Evolutionary conservation across 2,888 invertebrate genomes (phyloP), one percentile per base, ranked within the genome.

Genomic region (Lycia hirtaria): DNA sequence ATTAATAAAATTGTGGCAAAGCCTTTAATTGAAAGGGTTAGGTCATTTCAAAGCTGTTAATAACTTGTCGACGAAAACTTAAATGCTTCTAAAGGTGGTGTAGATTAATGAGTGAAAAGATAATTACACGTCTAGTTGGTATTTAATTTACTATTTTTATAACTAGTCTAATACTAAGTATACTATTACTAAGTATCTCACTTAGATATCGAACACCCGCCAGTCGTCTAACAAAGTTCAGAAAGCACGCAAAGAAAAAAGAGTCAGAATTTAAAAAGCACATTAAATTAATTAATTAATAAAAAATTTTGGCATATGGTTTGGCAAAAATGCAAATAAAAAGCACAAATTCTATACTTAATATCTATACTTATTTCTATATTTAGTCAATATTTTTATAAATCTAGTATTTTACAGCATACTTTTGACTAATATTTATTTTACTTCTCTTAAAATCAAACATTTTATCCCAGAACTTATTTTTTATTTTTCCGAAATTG

Each of bases 291-390:
- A 85, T 81, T 66, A 70, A 26, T 63, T 65, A 38, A 80, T 80
- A 64, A 83, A 80, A 64, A 41, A 84, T 26, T 86, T 85, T 44
- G 87, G 82, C 0, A 19, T 87, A 33, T 88, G 86, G 86, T 69
- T 80, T 1, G 83, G 81, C 15, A 69, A 57, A 47, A 69, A 41
- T 0, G 45, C 70, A 0, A 67, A 60, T 9, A 77, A 68, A 71
- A 75, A 68, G 53, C 86, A 87, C 30, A 84, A 75, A 75, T 81
- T 69, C 47, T 88, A 76, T 63, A 80, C 83, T 0, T 59, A 62
- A 28, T n/a, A n/a, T n/a, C n/a, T n/a, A n/a, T n/a, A n/a, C n/a
- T n/a, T n/a, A n/a, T n/a, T n/a, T n/a, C n/a, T n/a, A n/a, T n/a
- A n/a, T n/a, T n/a, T n/a, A n/a, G 0, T 70, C 4, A 86, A 78